These are phyloP conservation scores for Misgurnus anguillicaudatus DNA, from an alignment of 2,113 vertebrate species.

Conservation along the genomic window DNA sequence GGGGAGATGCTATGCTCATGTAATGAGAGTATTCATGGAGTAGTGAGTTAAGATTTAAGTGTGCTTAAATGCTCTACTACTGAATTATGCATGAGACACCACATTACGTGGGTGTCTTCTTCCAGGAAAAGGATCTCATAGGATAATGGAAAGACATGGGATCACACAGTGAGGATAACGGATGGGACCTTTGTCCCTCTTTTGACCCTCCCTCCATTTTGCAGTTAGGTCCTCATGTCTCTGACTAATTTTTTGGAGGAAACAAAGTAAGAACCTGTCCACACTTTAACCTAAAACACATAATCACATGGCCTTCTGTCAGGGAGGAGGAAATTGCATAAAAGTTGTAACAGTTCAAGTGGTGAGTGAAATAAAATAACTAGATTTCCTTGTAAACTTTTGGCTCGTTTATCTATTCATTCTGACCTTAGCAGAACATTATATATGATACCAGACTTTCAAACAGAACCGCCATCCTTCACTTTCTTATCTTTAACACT, in stretches of 20 bases:
- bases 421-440: neutral
- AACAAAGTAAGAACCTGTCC: neutral
- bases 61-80: neutral
- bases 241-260: neutral
- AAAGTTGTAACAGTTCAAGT: constrained; percentile 1
- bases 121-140: constrained; percentile 14
- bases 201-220: constrained; percentile 34
- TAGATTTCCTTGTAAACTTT: neutral
- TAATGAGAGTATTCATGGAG: neutral
- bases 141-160: constrained; percentile 32
- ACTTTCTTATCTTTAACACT: constrained; percentile 36
- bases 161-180: constrained; percentile 32
- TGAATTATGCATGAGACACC: constrained; percentile 6
- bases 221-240: constrained; percentile 35
- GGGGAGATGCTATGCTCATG: neutral
- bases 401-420: neutral
- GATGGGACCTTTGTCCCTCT: constrained; percentile 52
- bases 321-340: neutral
- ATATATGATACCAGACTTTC: constrained; percentile 8
- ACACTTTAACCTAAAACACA: neutral
- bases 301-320: neutral
- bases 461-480: constrained; percentile 8
- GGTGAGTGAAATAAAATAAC: constrained; percentile 6
- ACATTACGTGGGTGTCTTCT: neutral
- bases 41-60: neutral